Evolutionary conservation across 2,888 invertebrate genomes (phyloP).

Genomic region (Sabatieria punctata): DNA sequence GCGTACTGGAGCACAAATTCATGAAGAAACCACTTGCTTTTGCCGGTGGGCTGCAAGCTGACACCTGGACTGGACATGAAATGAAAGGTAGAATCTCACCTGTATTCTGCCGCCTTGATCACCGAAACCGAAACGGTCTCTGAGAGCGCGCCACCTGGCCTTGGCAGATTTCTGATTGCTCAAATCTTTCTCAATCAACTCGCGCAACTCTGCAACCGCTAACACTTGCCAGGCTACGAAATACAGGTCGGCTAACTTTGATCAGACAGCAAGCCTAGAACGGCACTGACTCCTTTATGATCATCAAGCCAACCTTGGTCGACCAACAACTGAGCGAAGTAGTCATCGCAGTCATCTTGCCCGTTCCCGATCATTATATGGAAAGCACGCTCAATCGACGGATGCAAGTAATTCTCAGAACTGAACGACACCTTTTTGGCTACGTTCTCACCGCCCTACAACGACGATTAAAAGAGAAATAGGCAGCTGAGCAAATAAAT

Average conservation of each 20-base stretch:
- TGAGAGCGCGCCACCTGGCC: background rate
- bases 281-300: conserved; percentile 8
- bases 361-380: conserved; percentile 13
- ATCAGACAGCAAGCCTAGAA: conserved; percentile 11
- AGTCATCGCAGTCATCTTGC: too few species aligned
- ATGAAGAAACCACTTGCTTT: conserved; percentile 34
- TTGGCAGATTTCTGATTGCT: background rate
- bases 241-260: background rate
- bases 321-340: conserved; percentile 42
- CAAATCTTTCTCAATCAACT: background rate
- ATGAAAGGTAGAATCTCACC: too few species aligned
- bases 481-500: too few species aligned
- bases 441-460: conserved; percentile 52
- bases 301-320: conserved; percentile 26
- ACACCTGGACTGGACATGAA: too few species aligned
- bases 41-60: too few species aligned
- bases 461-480: too few species aligned
- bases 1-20: conserved; percentile 72
- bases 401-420: conserved; percentile 10
- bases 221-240: background rate
- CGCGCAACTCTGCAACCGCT: conserved; percentile 2
- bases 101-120: too few species aligned
- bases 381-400: conserved; percentile 16
- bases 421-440: conserved; percentile 53
- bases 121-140: background rate